Evolutionary conservation across 2,113 vertebrate genomes (phyloP), one percentile per base, ranked within the genome.

Genomic region (Ochotona princeps): DNA sequence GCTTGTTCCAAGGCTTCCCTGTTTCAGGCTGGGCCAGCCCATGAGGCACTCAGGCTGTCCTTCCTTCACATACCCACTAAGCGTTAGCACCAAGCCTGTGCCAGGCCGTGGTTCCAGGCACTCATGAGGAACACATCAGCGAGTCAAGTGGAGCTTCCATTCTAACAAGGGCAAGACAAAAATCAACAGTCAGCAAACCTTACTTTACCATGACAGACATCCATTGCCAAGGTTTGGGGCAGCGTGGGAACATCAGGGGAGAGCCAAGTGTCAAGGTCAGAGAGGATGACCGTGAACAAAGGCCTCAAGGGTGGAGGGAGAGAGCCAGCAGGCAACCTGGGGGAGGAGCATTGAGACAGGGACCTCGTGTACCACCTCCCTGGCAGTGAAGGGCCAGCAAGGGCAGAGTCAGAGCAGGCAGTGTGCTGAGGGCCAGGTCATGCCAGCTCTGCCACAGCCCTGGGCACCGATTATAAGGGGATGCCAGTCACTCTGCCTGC

Each of bases 371-470:
- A 73, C 57, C 18, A 0, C 8, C 60, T 1, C 57, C 7, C 14
- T 20, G 44, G 57, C 17, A 35, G 61, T 30, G 44, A 57, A n/a
- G n/a, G 35, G 3, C 57, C 38, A 79, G 83, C n/a, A 72, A 7
- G 28, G 28, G 13, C 35, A 74, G 35, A 14, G 35, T 17, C 38
- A 18, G 10, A 28, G 2, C 61, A 70, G 49, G 11, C 6, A 5
- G 8, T 25, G 25, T 1, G n/a, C 25, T 2, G 18, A 82, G 47
- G n/a, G 65, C 63, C 26, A 54, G 65, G 47, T 89, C 35, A 72
- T 3, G 0, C 5, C 17, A 32, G 2, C n/a, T 5, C 20, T 20
- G 17, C 11, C 38, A 14, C 49, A 14, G 25, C n/a, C 69, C 30
- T 13, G 76, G 44, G 44, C 44, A 25, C 23, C 0, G 1, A 23